phyloP scores from a whole-genome alignment of 1,140 invertebrate genomes.

The Hylaeus volcanicus region DNA sequence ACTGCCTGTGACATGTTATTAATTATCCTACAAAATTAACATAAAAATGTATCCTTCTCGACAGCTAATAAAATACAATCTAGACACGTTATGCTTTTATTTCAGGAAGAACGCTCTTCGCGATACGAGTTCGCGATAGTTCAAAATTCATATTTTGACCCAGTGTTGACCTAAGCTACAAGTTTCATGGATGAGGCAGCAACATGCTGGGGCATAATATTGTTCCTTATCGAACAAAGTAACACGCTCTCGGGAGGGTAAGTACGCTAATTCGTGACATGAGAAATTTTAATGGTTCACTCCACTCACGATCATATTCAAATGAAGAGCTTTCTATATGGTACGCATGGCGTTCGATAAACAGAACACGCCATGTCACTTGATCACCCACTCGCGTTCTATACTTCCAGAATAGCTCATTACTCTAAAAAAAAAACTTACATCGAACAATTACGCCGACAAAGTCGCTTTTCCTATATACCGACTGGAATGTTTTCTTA shows the following conservation, averaged over 20 bases:
- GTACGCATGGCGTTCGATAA: slow-evolving; percentile 27
- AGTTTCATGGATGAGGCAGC: neutral
- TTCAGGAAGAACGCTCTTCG: neutral
- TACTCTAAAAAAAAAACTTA: slow-evolving; percentile 27
- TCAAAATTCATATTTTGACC: neutral
- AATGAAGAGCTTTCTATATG: slow-evolving; percentile 26
- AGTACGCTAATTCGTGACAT: neutral
- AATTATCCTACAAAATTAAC: neutral
- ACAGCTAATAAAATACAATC: too few relatives aligned
- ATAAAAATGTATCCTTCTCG: neutral
- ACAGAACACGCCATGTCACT: slow-evolving; percentile 28
- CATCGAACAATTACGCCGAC: neutral
- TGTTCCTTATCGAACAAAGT: neutral
- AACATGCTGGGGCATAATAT: neutral
- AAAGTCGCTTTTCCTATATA: neutral
- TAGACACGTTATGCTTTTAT: neutral
- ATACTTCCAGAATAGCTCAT: neutral
- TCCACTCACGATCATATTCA: neutral
- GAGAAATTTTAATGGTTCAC: neutral
- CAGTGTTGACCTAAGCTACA: neutral
- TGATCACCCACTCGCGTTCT: slow-evolving; percentile 26
- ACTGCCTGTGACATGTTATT: too few relatives aligned
- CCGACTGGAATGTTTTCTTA: too few relatives aligned
- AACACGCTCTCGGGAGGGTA: neutral
- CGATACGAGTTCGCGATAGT: slow-evolving; percentile 2